Evolutionary conservation across 2,797 vertebrate genomes (phyloP).

Genomic region (Euthynnus affinis): DNA sequence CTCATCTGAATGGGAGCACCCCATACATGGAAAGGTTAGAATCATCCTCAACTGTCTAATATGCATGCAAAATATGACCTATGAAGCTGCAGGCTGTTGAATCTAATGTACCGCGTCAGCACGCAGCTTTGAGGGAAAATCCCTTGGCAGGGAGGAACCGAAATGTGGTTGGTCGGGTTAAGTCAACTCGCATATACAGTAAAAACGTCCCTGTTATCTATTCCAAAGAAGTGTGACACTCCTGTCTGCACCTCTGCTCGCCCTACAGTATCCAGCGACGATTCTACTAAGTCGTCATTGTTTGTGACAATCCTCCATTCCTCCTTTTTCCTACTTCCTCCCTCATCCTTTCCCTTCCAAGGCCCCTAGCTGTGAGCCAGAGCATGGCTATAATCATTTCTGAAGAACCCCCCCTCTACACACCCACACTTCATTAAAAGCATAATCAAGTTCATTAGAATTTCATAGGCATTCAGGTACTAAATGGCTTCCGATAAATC

Average conservation of each 20-base stretch:
- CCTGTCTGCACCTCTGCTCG: constrained; percentile 44
- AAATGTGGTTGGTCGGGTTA: constrained; percentile 73
- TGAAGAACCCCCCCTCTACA: constrained; percentile 65
- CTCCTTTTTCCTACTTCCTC: constrained; percentile 12
- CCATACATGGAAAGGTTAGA: constrained; percentile 81
- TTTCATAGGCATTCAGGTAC: constrained; percentile 87
- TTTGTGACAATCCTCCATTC: constrained; percentile 61
- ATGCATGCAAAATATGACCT: constrained; percentile 86
- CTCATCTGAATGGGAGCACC: constrained; percentile 68
- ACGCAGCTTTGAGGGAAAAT: constrained; percentile 72
- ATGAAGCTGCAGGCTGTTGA: constrained; percentile 74
- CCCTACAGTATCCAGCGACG: constrained; percentile 36
- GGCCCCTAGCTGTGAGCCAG: constrained; percentile 54
- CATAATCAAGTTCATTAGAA: constrained; percentile 89
- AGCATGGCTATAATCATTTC: constrained; percentile 82
- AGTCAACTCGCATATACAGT: constrained; percentile 68
- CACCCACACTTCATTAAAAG: constrained; percentile 89
- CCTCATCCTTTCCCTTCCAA: constrained; percentile 25
- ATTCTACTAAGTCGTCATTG: constrained; percentile 65
- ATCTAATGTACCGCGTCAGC: constrained; percentile 79
- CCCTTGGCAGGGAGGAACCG: constrained; percentile 67
- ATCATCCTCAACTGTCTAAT: constrained; percentile 79
- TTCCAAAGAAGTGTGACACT: constrained; percentile 45
- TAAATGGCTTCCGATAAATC: constrained; percentile 87
- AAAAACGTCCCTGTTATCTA: constrained; percentile 70